Percentiles rank a stretch among this genome's conserved stretches.
These are phyloP conservation scores for Oceanodroma leucorhoa DNA, from an alignment of 2,797 vertebrate genomes.

Conservation along the genomic window DNA sequence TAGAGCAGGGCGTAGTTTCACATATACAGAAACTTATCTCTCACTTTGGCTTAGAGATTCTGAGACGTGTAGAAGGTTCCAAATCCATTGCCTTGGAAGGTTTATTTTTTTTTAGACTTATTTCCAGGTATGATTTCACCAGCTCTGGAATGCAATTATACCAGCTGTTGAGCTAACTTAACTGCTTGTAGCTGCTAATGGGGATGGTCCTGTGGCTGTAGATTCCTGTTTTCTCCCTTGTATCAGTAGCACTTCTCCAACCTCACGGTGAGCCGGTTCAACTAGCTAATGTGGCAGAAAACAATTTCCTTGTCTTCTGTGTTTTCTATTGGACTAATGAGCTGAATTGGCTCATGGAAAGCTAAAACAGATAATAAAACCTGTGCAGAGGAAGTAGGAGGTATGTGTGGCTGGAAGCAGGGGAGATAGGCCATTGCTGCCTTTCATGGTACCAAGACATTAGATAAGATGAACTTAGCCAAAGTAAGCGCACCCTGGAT, in stretches of 20 bases:
- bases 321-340: neutral
- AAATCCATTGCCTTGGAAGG: neutral
- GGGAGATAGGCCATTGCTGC: neutral
- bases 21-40: neutral
- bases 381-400: neutral
- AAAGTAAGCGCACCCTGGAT: neutral
- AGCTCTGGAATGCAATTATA: neutral
- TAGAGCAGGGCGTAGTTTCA: neutral
- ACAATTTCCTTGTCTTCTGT: neutral
- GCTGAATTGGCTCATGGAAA: neutral
- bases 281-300: neutral
- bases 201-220: neutral
- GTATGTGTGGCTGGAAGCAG: neutral
- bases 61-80: neutral
- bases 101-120: neutral
- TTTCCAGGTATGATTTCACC: neutral
- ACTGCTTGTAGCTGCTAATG: neutral
- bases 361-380: neutral
- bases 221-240: neutral
- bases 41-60: neutral
- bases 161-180: neutral
- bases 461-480: neutral
- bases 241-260: neutral
- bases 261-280: neutral
- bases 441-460: neutral